These are phyloP conservation scores for Dryomyza anilis DNA, from an alignment of 2,888 invertebrate genomes.

Conservation along the genomic window DNA sequence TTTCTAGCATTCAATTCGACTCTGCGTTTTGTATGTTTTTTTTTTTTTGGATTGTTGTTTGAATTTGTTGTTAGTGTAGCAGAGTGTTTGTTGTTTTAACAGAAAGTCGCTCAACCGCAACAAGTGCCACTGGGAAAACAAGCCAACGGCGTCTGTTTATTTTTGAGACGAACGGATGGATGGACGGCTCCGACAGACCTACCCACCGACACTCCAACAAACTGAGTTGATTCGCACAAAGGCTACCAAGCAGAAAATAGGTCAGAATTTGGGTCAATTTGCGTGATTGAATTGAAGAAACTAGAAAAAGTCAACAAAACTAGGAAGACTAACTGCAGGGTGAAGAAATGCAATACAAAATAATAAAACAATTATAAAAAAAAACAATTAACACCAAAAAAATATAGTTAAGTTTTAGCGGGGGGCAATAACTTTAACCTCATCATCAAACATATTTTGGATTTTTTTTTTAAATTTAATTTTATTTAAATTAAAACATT, in stretches of 20 bases:
- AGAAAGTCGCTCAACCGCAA: slow-evolving; percentile 13
- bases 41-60: not conserved
- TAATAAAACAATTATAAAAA: not conserved
- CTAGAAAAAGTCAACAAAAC: not conserved
- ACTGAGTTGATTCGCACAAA: too few species aligned
- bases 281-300: not conserved
- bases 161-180: too few species aligned
- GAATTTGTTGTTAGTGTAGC: not conserved
- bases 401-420: too few species aligned
- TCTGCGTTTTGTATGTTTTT: not conserved
- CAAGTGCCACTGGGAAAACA: slow-evolving; percentile 16
- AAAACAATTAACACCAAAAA: not conserved
- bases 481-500: too few species aligned
- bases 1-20: not conserved
- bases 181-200: too few species aligned
- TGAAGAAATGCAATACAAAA: not conserved
- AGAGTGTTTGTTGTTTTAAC: not conserved
- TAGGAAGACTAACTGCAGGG: not conserved
- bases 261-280: not conserved
- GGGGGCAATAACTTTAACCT: too few species aligned
- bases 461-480: too few species aligned
- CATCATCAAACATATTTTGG: too few species aligned
- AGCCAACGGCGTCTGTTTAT: not conserved
- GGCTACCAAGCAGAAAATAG: slow-evolving; percentile 2
- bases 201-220: too few species aligned